A percentile compares a stretch with the other conserved stretches of the same genome.
Evolutionary conservation across 2,797 vertebrate species (phyloP).

Genomic region (Benthosema pterotum): DNA sequence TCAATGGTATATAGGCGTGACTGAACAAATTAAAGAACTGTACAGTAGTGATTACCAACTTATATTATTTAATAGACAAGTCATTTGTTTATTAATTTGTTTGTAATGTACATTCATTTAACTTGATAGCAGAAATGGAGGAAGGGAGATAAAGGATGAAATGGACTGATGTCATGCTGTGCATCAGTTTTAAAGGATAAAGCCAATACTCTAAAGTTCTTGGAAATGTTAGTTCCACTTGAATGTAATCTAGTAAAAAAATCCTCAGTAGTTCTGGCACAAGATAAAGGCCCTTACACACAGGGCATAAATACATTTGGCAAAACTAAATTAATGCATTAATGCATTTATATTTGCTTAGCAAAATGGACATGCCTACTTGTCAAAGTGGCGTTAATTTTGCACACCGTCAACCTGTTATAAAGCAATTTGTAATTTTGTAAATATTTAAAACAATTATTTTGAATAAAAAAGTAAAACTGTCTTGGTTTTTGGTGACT

Average conservation of each 20-base stretch:
- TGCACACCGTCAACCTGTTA: constrained; percentile 44
- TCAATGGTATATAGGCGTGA: too few relatives aligned
- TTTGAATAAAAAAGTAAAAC: constrained; percentile 73
- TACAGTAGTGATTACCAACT: neutral
- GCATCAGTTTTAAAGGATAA: constrained; percentile 14
- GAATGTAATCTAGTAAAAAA: constrained; percentile 5
- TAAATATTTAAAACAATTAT: constrained; percentile 68
- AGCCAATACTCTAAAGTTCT: constrained; percentile 10
- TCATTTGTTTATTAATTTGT: neutral
- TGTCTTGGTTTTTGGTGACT: neutral
- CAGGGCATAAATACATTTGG: neutral
- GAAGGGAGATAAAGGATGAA: neutral
- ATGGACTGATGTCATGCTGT: constrained; percentile 5
- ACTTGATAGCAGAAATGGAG: neutral
- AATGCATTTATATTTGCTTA: too few relatives aligned
- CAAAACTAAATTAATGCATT: neutral
- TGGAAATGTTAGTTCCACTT: neutral
- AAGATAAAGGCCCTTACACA: neutral
- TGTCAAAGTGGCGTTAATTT: constrained; percentile 31
- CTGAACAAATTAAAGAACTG: too few relatives aligned
- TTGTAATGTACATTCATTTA: neutral
- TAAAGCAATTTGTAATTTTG: constrained; percentile 38
- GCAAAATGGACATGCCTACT: neutral
- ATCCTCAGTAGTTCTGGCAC: neutral
- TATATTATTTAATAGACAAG: neutral